Conservation (phyloP, 2,888 invertebrate species). For the Drosophila fulvimacula region DNA sequence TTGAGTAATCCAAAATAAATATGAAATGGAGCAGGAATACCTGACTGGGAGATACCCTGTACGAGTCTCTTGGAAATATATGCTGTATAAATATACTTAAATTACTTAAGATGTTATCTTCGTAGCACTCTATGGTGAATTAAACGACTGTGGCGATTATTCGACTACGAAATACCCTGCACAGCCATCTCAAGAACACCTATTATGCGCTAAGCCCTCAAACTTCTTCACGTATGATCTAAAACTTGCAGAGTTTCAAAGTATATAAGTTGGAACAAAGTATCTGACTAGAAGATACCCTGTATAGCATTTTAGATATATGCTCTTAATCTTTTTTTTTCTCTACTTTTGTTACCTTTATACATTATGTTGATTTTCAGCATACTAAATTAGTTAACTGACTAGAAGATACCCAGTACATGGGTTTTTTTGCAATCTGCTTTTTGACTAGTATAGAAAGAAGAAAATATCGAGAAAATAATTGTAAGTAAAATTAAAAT, state of each 20-base stretch:
- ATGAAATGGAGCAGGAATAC: neutral
- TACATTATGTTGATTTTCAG: no score
- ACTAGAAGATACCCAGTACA: neutral
- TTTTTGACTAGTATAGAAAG: no score
- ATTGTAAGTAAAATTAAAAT: no score
- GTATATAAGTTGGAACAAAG: no score
- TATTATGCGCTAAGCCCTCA: neutral
- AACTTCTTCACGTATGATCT: neutral
- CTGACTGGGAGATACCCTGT: neutral
- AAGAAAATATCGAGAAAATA: no score
- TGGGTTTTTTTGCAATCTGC: no score
- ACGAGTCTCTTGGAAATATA: neutral
- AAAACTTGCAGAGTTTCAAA: no score
- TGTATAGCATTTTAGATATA: no score
- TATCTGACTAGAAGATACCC: neutral
- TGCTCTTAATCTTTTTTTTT: no score
- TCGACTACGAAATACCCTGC: neutral
- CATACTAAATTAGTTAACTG: no score
- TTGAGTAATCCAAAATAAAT: slow-evolving; percentile 19
- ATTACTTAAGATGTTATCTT: neutral
- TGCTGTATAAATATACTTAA: neutral
- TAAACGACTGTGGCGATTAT: rapidly evolving
- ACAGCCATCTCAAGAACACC: neutral
- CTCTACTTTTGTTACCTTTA: no score
- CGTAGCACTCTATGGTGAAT: neutral